Evolutionary conservation across 2,888 invertebrate genomes (phyloP).

Genomic region (Sesia apiformis): DNA sequence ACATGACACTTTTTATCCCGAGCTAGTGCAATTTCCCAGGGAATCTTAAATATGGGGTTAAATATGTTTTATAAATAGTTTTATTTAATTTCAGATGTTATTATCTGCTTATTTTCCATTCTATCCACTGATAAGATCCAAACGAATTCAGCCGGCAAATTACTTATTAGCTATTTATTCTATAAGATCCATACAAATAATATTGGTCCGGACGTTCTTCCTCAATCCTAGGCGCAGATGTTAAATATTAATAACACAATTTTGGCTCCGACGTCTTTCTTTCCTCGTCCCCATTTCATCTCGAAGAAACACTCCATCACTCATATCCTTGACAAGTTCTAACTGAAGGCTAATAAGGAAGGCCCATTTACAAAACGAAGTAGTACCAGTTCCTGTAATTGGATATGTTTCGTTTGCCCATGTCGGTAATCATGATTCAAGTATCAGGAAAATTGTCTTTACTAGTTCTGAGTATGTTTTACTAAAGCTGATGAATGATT

Average conservation of each 20-base stretch:
- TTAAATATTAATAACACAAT: conserved; percentile 41
- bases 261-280: conserved; percentile 13
- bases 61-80: too few relatives aligned
- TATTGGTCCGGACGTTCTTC: neutral
- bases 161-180: neutral
- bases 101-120: too few relatives aligned
- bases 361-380: conserved; percentile 5
- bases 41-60: too few relatives aligned
- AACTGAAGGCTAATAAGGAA: conserved; percentile 10
- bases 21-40: too few relatives aligned
- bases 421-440: neutral
- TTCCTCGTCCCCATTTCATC: conserved; percentile 22
- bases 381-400: conserved; percentile 9
- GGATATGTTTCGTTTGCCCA: conserved; percentile 11
- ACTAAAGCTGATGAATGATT: too few relatives aligned
- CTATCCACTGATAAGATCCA: too few relatives aligned
- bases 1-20: too few relatives aligned
- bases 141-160: neutral
- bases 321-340: conserved; percentile 26
- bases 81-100: too few relatives aligned
- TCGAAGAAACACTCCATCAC: conserved; percentile 30
- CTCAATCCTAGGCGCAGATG: conserved; percentile 22
- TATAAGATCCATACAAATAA: neutral
- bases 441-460: too few relatives aligned
- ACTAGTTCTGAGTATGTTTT: too few relatives aligned